Evolutionary conservation across 1,140 invertebrate genomes (phyloP).

Genomic region (Drosophila kohkoa): DNA sequence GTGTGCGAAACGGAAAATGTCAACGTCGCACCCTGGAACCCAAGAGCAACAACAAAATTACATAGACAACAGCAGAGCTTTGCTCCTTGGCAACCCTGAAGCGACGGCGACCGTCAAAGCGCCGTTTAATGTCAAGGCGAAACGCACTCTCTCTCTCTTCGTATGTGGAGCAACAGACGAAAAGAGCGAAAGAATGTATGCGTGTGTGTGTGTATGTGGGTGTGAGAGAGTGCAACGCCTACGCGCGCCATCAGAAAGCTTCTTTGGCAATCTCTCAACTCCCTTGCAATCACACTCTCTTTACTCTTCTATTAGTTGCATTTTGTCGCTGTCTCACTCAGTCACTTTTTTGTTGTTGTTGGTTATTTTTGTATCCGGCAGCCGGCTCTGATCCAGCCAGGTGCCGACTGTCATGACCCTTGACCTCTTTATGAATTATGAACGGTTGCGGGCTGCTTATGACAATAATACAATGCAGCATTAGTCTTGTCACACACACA

Average conservation of each 20-base stretch:
- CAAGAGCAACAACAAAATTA: background rate
- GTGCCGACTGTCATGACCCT: conserved; percentile 60
- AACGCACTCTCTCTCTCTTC: background rate
- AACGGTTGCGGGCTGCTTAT: conserved; percentile 29
- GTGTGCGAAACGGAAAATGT: conserved; percentile 38
- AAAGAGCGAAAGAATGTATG: background rate
- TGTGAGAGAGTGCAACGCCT: conserved; percentile 23
- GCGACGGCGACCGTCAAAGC: conserved; percentile 38
- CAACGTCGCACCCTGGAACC: conserved; percentile 46
- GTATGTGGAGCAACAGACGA: background rate
- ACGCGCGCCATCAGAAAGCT: conserved; percentile 52
- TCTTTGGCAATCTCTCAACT: conserved; percentile 25
- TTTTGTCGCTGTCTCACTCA: background rate
- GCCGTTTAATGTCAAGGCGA: conserved; percentile 55
- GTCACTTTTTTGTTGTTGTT: too few species aligned
- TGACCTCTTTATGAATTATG: conserved; percentile 77
- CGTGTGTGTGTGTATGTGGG: background rate
- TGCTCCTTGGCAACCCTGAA: conserved; percentile 46
- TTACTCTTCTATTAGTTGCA: conserved; percentile 12
- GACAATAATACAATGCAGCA: conserved; percentile 62
- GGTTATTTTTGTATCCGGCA: conserved; percentile 8
- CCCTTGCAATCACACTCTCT: background rate
- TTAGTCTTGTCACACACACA: conserved; percentile 48
- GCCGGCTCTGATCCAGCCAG: conserved; percentile 62
- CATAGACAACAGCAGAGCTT: conserved; percentile 17